phyloP scores from a whole-genome alignment of 1,140 invertebrate genomes.

The Drosophila albomicans region DNA sequence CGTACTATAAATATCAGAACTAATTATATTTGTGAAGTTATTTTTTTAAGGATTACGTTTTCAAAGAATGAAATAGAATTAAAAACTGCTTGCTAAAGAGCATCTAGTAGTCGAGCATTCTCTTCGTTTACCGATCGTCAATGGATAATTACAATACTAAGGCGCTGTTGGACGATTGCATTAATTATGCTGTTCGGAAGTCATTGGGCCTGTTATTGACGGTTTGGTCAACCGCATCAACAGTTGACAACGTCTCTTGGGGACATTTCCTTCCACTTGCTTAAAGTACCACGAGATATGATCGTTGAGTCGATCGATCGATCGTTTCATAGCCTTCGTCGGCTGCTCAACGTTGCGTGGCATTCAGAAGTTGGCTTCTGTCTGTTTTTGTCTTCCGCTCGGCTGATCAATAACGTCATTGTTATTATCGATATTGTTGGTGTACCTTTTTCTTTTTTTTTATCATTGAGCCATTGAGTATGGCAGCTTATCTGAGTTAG shows the following conservation, averaged over 20 bases:
- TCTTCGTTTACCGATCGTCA: too few species aligned
- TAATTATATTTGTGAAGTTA: too few species aligned
- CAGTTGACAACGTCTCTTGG: slow-evolving; percentile 5
- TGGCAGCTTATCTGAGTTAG: slow-evolving; percentile 21
- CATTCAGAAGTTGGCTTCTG: slow-evolving; percentile 10
- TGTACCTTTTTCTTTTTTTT: background rate
- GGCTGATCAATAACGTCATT: slow-evolving; percentile 50
- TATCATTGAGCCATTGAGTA: slow-evolving; percentile 10
- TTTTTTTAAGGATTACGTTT: too few species aligned
- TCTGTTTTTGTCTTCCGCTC: slow-evolving; percentile 35
- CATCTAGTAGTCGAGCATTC: background rate
- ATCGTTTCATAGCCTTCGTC: slow-evolving; percentile 23
- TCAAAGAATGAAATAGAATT: too few species aligned
- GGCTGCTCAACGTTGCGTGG: slow-evolving; percentile 44
- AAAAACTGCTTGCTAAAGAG: too few species aligned
- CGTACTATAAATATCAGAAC: too few species aligned
- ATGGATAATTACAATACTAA: background rate
- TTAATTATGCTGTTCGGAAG: background rate
- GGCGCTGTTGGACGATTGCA: background rate
- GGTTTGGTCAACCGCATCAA: slow-evolving; percentile 16
- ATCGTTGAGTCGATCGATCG: slow-evolving; percentile 6
- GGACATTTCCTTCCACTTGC: slow-evolving; percentile 2
- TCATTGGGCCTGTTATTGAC: slow-evolving; percentile 24
- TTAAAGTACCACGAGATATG: too few species aligned
- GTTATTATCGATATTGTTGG: background rate